These are phyloP conservation scores for Myiagra hebetior DNA, from an alignment of 2,113 vertebrate genomes.

Conservation along the genomic window DNA sequence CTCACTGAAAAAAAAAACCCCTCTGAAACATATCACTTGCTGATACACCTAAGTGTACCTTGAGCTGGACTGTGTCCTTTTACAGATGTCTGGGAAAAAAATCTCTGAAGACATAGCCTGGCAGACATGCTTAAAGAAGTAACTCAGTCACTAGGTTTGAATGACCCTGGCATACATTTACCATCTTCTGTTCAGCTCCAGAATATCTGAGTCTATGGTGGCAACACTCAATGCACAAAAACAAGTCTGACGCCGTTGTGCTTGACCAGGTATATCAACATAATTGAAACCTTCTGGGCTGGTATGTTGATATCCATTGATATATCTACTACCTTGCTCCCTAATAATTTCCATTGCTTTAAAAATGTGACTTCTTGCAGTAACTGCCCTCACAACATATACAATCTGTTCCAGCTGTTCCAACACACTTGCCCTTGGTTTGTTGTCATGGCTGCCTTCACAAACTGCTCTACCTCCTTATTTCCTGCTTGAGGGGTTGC, in stretches of 20 bases:
- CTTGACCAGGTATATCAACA: background rate
- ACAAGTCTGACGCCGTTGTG: accelerated
- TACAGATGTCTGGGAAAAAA: background rate
- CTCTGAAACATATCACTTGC: background rate
- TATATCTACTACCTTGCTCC: background rate
- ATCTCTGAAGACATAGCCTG: background rate
- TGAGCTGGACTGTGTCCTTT: background rate
- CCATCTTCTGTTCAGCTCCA: background rate
- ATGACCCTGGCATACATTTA: background rate
- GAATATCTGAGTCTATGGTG: background rate
- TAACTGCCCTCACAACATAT: background rate
- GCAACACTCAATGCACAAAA: background rate
- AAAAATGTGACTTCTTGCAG: background rate
- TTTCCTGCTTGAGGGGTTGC: background rate
- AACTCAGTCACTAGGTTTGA: background rate
- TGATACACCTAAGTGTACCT: background rate
- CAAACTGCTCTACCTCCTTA: background rate
- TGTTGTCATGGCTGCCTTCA: background rate
- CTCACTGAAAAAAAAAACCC: background rate
- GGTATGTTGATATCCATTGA: background rate
- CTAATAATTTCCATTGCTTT: background rate
- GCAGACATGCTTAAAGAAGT: background rate
- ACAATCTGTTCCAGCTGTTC: background rate
- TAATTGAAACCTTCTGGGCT: background rate
- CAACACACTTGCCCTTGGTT: background rate